phyloP scores from a whole-genome alignment of 2,888 invertebrate genomes.

The Trissonchulus sp. region DNA sequence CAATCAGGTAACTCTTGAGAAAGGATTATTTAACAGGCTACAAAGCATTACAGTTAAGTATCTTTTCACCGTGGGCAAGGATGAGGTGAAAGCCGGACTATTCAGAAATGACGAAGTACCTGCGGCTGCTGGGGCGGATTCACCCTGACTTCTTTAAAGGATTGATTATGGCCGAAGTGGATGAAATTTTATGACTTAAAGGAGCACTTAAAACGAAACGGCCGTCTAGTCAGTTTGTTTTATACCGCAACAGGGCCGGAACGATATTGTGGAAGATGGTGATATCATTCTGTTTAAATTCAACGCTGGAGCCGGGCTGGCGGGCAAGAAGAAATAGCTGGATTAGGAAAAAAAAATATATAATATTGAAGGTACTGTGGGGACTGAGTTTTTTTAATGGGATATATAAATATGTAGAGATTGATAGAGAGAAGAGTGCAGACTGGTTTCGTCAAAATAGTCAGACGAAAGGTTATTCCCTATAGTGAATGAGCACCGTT shows the following conservation, averaged over 20 bases:
- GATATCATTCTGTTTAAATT: slow-evolving; percentile 99
- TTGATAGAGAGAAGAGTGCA: no score
- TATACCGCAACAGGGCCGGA: slow-evolving; percentile 95
- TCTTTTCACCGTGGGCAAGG: slow-evolving; percentile 93
- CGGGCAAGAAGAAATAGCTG: slow-evolving; percentile 62
- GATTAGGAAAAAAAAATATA: no score
- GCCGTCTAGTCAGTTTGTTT: slow-evolving; percentile 91
- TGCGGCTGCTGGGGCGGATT: slow-evolving; percentile 93
- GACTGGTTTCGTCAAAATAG: no score
- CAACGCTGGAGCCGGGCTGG: slow-evolving; percentile 90
- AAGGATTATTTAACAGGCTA: slow-evolving; percentile 97
- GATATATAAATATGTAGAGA: no score
- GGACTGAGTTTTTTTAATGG: no score
- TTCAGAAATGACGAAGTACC: slow-evolving; percentile 97
- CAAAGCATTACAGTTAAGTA: slow-evolving; percentile 92
- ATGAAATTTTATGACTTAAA: slow-evolving; percentile 97
- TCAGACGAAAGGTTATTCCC: no score
- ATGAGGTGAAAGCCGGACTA: slow-evolving; percentile 99
- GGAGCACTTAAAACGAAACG: slow-evolving; percentile 83
- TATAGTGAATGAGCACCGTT: no score
- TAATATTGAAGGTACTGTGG: no score
- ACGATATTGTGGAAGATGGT: slow-evolving; percentile 94
- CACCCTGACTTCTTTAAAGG: slow-evolving; percentile 99
- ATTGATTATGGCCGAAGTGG: slow-evolving; percentile 99
- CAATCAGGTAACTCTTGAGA: slow-evolving; percentile 71